phyloP scores from a whole-genome alignment of 2,888 invertebrate species.

The Schizotus pectinicornis region DNA sequence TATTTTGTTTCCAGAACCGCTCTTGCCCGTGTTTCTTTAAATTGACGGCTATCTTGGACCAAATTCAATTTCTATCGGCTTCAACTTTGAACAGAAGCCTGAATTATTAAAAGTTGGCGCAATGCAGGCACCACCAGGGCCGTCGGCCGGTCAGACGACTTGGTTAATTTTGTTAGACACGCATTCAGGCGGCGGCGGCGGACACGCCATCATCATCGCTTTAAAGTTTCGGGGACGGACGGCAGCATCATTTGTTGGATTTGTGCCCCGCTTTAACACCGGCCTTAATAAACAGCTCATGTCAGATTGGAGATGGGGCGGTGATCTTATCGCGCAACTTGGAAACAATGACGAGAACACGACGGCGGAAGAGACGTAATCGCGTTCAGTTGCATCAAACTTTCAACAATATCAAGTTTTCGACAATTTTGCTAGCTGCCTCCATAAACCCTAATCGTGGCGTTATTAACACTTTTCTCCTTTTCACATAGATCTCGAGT shows the following conservation, averaged over 20 bases:
- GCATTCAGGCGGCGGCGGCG: constrained; percentile 7
- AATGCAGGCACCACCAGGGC: constrained; percentile 17
- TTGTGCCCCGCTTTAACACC: constrained; percentile 6
- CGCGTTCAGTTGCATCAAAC: constrained; percentile 12
- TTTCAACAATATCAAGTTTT: constrained; percentile 10
- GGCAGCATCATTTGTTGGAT: not conserved
- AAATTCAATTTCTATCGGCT: no score
- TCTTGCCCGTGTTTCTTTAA: no score
- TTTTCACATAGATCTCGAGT: no score
- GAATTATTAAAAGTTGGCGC: constrained; percentile 29
- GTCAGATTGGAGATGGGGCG: not conserved
- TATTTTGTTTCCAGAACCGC: no score
- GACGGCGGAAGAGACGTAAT: constrained; percentile 5
- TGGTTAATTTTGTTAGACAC: constrained; percentile 26
- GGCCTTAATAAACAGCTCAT: not conserved
- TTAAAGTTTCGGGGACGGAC: not conserved
- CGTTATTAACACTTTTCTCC: no score
- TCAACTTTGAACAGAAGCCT: constrained; percentile 7
- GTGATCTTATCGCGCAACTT: constrained; percentile 5
- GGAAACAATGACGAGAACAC: constrained; percentile 7
- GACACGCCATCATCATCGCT: constrained; percentile 8
- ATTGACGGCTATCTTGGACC: no score
- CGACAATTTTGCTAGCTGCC: constrained; percentile 1
- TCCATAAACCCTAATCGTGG: constrained; percentile 8
- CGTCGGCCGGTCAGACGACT: constrained; percentile 23